phyloP scores from a whole-genome alignment of 2,888 invertebrate species.

The Drosophila lacicola region DNA sequence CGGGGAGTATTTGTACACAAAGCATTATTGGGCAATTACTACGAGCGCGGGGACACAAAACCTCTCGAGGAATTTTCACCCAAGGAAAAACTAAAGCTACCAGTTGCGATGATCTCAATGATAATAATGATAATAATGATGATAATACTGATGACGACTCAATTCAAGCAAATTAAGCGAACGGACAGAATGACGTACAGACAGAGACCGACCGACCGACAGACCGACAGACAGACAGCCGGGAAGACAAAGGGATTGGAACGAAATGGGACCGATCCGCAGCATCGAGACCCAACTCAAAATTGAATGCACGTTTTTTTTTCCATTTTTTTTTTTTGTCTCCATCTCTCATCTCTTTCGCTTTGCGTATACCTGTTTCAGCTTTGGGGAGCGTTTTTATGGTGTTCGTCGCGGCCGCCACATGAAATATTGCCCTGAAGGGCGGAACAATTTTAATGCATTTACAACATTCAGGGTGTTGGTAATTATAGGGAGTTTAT shows the following conservation, averaged over 20 bases:
- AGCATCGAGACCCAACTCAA: constrained; percentile 41
- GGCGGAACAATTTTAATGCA: constrained; percentile 84
- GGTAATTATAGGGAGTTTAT: constrained; percentile 85
- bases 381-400: constrained; percentile 13
- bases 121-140: constrained; percentile 36
- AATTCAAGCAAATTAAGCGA: constrained; percentile 53
- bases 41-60: constrained; percentile 25
- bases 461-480: constrained; percentile 85
- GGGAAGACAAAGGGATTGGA: constrained; percentile 10
- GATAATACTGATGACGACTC: constrained; percentile 57
- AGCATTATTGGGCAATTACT: constrained; percentile 30
- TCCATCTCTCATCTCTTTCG: constrained; percentile 11
- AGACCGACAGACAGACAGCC: constrained; percentile 2
- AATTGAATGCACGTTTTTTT: constrained; percentile 59
- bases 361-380: constrained; percentile 21
- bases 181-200: constrained; percentile 9
- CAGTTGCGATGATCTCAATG: constrained; percentile 19
- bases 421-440: constrained; percentile 81
- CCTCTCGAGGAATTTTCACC: constrained; percentile 41
- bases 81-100: constrained; percentile 30
- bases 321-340: constrained; percentile 28
- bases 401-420: constrained; percentile 42
- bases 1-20: constrained; percentile 30
- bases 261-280: constrained; percentile 34
- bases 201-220: constrained; percentile 7